Evolutionary conservation across 2,888 invertebrate species (phyloP).

Genomic region (Acleris laterana): DNA sequence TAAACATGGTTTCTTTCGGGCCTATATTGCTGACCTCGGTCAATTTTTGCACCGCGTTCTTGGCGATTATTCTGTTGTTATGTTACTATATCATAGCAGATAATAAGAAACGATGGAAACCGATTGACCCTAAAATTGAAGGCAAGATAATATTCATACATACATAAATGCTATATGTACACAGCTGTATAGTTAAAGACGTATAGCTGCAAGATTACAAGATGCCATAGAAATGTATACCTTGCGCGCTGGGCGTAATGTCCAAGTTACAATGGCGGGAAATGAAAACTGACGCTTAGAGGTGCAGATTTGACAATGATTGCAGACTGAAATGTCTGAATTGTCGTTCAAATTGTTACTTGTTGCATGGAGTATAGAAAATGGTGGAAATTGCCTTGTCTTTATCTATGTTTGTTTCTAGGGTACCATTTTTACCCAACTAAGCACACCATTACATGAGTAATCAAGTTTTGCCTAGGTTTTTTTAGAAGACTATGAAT

Average conservation of each 20-base stretch:
- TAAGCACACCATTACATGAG: too few relatives aligned
- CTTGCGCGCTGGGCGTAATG: slow-evolving; percentile 55
- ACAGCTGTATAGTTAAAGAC: slow-evolving; percentile 57
- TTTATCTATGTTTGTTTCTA: too few relatives aligned
- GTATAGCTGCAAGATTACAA: slow-evolving; percentile 24
- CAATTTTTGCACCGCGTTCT: slow-evolving; percentile 24
- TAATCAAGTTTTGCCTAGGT: too few relatives aligned
- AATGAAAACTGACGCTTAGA: slow-evolving; percentile 55
- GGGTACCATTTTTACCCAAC: too few relatives aligned
- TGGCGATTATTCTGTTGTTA: slow-evolving; percentile 11
- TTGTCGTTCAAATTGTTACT: slow-evolving; percentile 28
- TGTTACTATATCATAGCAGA: slow-evolving; percentile 15
- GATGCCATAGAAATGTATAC: slow-evolving; percentile 54
- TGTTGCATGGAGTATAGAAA: not conserved
- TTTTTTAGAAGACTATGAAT: too few relatives aligned
- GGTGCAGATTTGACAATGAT: slow-evolving; percentile 55
- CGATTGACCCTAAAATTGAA: slow-evolving; percentile 30
- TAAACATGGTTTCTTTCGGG: slow-evolving; percentile 70
- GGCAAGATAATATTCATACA: slow-evolving; percentile 48
- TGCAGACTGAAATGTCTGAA: slow-evolving; percentile 32
- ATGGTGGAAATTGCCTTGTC: not conserved
- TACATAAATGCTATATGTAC: slow-evolving; percentile 59
- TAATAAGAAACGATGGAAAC: slow-evolving; percentile 14
- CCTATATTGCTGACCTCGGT: slow-evolving; percentile 72
- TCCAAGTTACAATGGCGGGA: slow-evolving; percentile 51